These are phyloP conservation scores for Holothuria leucospilota DNA, from an alignment of 53 echinoderm and acorn worm species.

Conservation along the genomic window DNA sequence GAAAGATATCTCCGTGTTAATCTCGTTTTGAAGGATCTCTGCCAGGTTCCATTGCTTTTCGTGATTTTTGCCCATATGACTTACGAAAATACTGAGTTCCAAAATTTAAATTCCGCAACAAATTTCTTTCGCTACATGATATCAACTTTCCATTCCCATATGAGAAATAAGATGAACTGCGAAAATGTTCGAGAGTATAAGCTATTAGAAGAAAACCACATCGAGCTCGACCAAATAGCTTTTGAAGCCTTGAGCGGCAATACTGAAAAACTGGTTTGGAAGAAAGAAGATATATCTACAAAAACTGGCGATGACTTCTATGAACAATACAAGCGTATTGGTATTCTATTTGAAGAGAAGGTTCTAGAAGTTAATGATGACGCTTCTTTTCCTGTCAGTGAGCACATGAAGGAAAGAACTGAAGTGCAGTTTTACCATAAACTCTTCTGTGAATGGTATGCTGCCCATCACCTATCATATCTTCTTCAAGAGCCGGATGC, in stretches of 20 bases:
- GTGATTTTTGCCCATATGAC: no score
- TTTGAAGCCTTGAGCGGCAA: not conserved
- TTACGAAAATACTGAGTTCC: not conserved
- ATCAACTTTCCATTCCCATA: not conserved
- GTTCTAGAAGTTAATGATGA: not conserved
- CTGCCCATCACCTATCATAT: no score
- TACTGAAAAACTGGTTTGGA: not conserved
- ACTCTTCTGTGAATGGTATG: no score
- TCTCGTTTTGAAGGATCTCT: not conserved
- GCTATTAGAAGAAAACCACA: not conserved
- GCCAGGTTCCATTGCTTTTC: not conserved
- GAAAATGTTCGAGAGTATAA: not conserved
- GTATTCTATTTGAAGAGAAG: not conserved
- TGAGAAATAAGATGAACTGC: not conserved
- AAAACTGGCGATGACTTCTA: not conserved
- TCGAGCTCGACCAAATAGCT: not conserved
- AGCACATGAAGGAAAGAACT: not conserved
- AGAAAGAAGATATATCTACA: not conserved
- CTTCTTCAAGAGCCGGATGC: not conserved
- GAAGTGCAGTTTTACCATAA: no score
- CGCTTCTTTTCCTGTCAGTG: not conserved
- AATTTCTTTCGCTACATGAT: constrained; percentile 19
- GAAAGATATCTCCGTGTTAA: not conserved
- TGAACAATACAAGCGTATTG: not conserved
- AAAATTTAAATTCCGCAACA: not conserved